Conservation (phyloP, 2,113 vertebrate genomes). For the Pao palembangensis region DNA sequence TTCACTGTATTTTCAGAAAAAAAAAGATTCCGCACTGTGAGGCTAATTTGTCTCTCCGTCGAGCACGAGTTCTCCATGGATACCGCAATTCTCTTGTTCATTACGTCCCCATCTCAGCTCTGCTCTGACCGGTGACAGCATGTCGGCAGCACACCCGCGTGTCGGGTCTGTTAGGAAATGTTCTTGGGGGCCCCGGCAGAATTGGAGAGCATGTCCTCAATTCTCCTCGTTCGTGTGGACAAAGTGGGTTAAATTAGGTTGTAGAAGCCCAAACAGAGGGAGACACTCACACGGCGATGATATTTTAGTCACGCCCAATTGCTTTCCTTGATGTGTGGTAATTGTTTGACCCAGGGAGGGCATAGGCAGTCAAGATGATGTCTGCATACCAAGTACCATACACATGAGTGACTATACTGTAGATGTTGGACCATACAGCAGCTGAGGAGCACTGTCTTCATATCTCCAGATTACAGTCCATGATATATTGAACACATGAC, state of each 20-base stretch:
- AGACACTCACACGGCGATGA: slow-evolving; percentile 62
- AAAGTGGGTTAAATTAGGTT: slow-evolving; percentile 71
- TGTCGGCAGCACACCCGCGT: slow-evolving; percentile 25
- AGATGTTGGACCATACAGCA: slow-evolving; percentile 12
- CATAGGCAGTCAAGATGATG: slow-evolving; percentile 29
- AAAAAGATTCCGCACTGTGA: slow-evolving; percentile 22
- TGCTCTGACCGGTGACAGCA: slow-evolving; percentile 47
- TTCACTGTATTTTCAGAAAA: slow-evolving; percentile 10
- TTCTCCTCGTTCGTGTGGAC: slow-evolving; percentile 63
- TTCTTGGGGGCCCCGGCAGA: slow-evolving; percentile 40
- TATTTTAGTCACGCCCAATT: slow-evolving; percentile 76
- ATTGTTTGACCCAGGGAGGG: slow-evolving; percentile 70
- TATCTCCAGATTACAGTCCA: slow-evolving; percentile 27
- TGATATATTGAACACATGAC: slow-evolving; percentile 28
- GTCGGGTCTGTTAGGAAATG: slow-evolving; percentile 51
- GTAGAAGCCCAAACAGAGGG: slow-evolving; percentile 57
- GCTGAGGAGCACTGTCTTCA: slow-evolving; percentile 9
- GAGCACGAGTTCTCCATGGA: slow-evolving; percentile 26
- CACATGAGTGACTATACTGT: slow-evolving; percentile 8
- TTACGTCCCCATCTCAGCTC: slow-evolving; percentile 43
- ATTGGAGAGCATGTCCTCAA: slow-evolving; percentile 69
- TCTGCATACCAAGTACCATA: slow-evolving; percentile 55
- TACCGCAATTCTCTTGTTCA: slow-evolving; percentile 40
- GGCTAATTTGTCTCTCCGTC: slow-evolving; percentile 15
- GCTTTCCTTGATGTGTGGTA: slow-evolving; percentile 72